Evolutionary conservation across 1,140 invertebrate species (phyloP).

Genomic region (Cotesia glomerata): DNA sequence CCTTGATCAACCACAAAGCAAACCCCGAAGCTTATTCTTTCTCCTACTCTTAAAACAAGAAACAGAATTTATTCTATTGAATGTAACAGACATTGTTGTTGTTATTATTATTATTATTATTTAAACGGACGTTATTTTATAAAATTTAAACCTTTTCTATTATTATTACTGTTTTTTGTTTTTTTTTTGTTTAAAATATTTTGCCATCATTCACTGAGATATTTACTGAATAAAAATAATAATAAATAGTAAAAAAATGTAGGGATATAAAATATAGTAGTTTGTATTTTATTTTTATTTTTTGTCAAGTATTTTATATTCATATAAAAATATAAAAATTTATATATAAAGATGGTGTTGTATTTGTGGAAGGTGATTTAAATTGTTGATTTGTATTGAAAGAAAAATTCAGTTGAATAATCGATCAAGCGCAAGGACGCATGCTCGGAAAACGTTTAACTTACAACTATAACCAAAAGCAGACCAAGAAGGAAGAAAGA

Average conservation of each 20-base stretch:
- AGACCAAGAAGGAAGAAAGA: too few relatives aligned
- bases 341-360: background rate
- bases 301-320: background rate
- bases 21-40: background rate
- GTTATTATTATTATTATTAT: too few relatives aligned
- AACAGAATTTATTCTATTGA: background rate
- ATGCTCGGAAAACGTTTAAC: conserved; percentile 25
- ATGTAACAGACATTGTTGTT: background rate
- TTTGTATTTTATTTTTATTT: too few relatives aligned
- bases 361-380: background rate
- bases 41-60: background rate
- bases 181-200: background rate
- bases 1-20: background rate
- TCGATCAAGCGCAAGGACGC: conserved; percentile 7
- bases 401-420: background rate
- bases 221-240: background rate
- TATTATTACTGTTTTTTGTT: background rate
- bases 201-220: too few relatives aligned
- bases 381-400: conserved; percentile 2
- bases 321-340: background rate
- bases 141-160: background rate
- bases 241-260: too few relatives aligned
- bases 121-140: too few relatives aligned
- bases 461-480: conserved; percentile 1
- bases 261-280: too few relatives aligned